Evolutionary conservation across 1,140 invertebrate genomes (phyloP).

Genomic region (Dendroctonus valens): DNA sequence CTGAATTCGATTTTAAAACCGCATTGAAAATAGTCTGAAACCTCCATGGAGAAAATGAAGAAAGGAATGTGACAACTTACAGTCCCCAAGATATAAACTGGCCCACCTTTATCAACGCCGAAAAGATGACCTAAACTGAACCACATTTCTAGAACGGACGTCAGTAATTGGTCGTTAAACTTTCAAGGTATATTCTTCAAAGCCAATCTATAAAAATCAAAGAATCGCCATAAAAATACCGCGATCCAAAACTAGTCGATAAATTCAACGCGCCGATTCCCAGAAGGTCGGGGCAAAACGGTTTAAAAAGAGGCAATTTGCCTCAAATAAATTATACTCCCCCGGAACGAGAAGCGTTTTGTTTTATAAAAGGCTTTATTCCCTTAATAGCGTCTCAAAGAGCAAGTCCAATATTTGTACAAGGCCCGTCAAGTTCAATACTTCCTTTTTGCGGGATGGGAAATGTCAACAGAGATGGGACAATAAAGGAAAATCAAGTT

Average conservation of each 20-base stretch:
- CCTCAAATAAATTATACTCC: slow-evolving; percentile 18
- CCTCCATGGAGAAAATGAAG: no score
- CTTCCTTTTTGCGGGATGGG: slow-evolving; percentile 24
- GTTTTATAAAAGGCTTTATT: slow-evolving; percentile 26
- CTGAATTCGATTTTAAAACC: no score
- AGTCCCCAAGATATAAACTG: no score
- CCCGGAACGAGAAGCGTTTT: slow-evolving; percentile 10
- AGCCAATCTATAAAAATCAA: no score
- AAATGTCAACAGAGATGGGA: slow-evolving; percentile 23
- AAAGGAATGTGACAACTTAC: no score
- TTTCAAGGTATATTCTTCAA: no score
- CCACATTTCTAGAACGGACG: no score
- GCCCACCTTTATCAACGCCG: no score
- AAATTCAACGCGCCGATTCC: not conserved
- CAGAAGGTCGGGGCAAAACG: not conserved
- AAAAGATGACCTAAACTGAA: no score
- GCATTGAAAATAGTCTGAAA: no score
- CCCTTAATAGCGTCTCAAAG: slow-evolving; percentile 24
- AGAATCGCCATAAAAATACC: no score
- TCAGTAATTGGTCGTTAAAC: no score
- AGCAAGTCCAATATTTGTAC: slow-evolving; percentile 21
- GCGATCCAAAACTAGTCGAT: not conserved
- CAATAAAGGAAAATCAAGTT: slow-evolving; percentile 11
- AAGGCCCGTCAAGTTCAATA: slow-evolving; percentile 28
- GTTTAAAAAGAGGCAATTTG: slow-evolving; percentile 3